These are phyloP conservation scores for Brachypterus glaber DNA, from an alignment of 2,888 invertebrate species.

Conservation along the genomic window DNA sequence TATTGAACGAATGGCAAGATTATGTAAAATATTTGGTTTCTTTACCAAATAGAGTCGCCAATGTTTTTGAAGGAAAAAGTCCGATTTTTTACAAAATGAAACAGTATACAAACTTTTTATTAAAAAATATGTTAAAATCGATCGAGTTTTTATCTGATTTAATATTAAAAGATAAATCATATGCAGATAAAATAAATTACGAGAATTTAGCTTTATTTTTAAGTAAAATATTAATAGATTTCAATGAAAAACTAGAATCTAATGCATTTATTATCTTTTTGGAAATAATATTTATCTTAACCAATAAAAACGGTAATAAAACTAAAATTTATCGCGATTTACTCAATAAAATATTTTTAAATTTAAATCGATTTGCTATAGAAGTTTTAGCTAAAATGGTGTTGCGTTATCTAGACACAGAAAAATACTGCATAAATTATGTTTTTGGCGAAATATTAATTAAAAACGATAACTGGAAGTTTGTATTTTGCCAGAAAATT, in stretches of 20 bases:
- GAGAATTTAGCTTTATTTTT: slow-evolving; percentile 38
- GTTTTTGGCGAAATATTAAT: slow-evolving; percentile 47
- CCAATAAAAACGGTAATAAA: slow-evolving; percentile 34
- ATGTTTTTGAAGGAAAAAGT: slow-evolving; percentile 48
- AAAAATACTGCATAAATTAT: slow-evolving; percentile 39
- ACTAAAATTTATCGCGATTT: slow-evolving; percentile 40
- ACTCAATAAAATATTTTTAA: slow-evolving; percentile 45
- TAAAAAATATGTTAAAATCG: slow-evolving; percentile 51
- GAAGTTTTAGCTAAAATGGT: slow-evolving; percentile 49
- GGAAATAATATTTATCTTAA: slow-evolving; percentile 48
- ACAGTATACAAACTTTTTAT: slow-evolving; percentile 49
- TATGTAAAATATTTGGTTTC: slow-evolving; percentile 55
- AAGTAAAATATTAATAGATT: slow-evolving; percentile 52
- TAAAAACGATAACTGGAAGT: slow-evolving; percentile 53
- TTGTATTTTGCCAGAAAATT: slow-evolving; percentile 53
- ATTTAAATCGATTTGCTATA: slow-evolving; percentile 50
- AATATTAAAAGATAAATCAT: slow-evolving; percentile 29
- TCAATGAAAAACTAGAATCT: slow-evolving; percentile 42
- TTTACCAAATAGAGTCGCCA: slow-evolving; percentile 62
- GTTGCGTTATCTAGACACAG: slow-evolving; percentile 45
- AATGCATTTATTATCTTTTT: slow-evolving; percentile 45
- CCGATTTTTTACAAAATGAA: slow-evolving; percentile 50
- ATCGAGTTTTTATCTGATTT: slow-evolving; percentile 51
- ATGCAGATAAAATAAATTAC: slow-evolving; percentile 31
- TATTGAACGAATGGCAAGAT: slow-evolving; percentile 31